Evolutionary conservation across 2,113 vertebrate genomes (phyloP).

Genomic region (Nannobrachium achirus): DNA sequence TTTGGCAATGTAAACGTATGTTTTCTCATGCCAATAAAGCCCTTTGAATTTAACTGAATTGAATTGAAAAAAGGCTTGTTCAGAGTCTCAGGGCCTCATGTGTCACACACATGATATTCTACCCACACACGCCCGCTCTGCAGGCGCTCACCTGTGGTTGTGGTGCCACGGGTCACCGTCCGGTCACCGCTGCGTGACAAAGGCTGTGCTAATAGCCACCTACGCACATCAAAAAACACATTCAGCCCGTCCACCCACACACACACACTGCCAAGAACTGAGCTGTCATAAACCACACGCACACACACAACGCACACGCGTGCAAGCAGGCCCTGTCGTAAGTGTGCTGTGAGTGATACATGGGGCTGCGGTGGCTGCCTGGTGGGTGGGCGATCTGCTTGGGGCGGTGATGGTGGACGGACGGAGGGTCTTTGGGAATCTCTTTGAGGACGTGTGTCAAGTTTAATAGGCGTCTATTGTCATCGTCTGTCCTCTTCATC

Average conservation of each 20-base stretch:
- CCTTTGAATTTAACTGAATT: too few species aligned
- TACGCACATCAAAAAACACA: constrained; percentile 43
- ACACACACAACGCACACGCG: background rate
- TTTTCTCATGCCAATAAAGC: too few species aligned
- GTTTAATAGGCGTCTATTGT: too few species aligned
- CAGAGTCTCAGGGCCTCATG: background rate
- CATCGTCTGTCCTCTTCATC: too few species aligned
- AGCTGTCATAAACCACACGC: constrained; percentile 43
- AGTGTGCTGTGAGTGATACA: constrained; percentile 66
- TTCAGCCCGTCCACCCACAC: constrained; percentile 65
- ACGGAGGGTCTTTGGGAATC: too few species aligned
- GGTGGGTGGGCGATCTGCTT: constrained; percentile 29
- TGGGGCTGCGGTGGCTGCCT: constrained; percentile 52
- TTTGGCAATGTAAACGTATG: too few species aligned
- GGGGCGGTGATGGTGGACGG: too few species aligned
- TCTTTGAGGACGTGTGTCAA: too few species aligned
- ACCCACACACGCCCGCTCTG: too few species aligned
- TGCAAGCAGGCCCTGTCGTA: constrained; percentile 53
- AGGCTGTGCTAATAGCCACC: constrained; percentile 68
- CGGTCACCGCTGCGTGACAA: constrained; percentile 56
- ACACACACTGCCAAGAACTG: constrained; percentile 48
- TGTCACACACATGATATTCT: constrained; percentile 9
- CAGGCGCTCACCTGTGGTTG: constrained; percentile 28
- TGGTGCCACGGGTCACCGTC: constrained; percentile 59
- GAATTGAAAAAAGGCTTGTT: constrained; percentile 6